These are phyloP conservation scores for Eonycteris spelaea DNA, from an alignment of 2,113 vertebrate species.

Conservation along the genomic window DNA sequence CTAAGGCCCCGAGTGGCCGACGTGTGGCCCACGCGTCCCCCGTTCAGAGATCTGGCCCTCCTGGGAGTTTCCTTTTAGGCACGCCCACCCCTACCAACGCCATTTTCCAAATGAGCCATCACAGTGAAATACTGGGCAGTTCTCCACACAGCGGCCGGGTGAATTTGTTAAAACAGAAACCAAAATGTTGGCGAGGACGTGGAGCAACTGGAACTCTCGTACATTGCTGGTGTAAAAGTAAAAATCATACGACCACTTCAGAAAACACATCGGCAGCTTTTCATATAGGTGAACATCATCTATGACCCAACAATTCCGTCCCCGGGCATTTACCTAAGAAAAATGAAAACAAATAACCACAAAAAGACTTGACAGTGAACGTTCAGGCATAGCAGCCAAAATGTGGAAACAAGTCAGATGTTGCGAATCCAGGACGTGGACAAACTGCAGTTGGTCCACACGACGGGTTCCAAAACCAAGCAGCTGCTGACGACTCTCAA, in stretches of 20 bases:
- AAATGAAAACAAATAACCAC: background rate
- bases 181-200: background rate
- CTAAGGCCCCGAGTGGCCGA: background rate
- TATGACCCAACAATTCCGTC: background rate
- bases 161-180: background rate
- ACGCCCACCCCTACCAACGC: background rate
- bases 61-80: background rate
- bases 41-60: background rate
- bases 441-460: background rate
- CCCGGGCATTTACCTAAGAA: background rate
- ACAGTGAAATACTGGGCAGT: background rate
- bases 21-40: fast-evolving
- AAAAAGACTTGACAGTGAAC: background rate
- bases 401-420: background rate
- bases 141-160: background rate
- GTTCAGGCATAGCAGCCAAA: background rate
- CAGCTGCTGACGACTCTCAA: background rate
- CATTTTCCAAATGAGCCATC: background rate
- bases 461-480: background rate
- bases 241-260: background rate
- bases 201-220: background rate
- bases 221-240: background rate
- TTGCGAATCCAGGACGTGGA: background rate
- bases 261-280: background rate
- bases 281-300: background rate